Evolutionary conservation across 2,113 vertebrate species (phyloP), one percentile per base, ranked within the genome.

Genomic region (Perccottus glenii): DNA sequence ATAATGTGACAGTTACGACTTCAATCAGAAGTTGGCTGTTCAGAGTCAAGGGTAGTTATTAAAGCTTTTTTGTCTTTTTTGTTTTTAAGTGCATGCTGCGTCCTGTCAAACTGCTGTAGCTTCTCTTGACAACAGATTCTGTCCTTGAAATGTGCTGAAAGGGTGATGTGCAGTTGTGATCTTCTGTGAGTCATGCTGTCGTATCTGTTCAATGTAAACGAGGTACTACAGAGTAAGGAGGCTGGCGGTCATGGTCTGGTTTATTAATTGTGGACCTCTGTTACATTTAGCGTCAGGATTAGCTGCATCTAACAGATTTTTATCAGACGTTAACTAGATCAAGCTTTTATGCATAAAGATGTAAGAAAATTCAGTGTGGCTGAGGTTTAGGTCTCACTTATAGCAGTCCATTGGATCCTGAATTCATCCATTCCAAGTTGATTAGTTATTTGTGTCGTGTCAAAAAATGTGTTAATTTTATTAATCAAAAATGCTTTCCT

Each of bases 1-100:
- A 55, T 55, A 36, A 55, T 14, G 52, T 55, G 52, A 55, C 51
- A 55, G 52, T 36, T 55, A 36, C 14, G 36, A 36, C 12, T 55
- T 55, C 52, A 55, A 9, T 55, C 33, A 32, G 6, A 40, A 5
- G 8, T 1, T 40, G 38, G 38, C 38, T 40, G 5, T 40, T 5
- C 38, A n/a, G 19, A 27, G 33, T 36, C 7, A 12, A 55, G n/a
- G 12, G 5, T 36, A 55, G 52, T 55, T 14, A 55, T 55, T 55
- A 55, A 55, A 7, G 19, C 19, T 27, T 27, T 27, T 27, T 27
- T 27, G 19, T 27, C 19, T 36, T 33, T 36, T 36, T 55, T 55
- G n/a, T 36, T 3, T 14, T 40, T 33, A 35, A n/a, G 5, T 12
- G 6, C 32, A 36, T 53, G 51, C 51, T 53, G 51, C 51, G 35